Evolutionary conservation across 2,113 vertebrate genomes (phyloP).

Genomic region (Oncorhynchus mykiss): DNA sequence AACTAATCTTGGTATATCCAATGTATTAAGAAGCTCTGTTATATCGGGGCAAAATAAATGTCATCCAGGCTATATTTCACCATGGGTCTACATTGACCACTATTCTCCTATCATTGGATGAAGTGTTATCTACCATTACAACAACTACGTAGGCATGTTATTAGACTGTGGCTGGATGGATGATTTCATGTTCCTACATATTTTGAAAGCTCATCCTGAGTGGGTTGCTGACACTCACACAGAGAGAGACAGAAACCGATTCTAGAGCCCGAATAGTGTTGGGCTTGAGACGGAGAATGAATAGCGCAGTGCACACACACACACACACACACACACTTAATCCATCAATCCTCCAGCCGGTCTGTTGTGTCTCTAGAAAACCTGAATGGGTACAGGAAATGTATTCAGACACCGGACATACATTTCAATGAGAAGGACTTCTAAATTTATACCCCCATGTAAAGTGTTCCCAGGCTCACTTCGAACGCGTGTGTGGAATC

Average conservation of each 20-base stretch:
- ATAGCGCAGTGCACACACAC: background rate
- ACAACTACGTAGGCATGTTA: background rate
- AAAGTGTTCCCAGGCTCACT: background rate
- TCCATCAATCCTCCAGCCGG: background rate
- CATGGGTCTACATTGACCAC: background rate
- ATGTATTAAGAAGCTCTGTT: background rate
- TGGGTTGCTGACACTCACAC: background rate
- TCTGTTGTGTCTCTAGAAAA: background rate
- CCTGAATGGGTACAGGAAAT: slow-evolving; percentile 9
- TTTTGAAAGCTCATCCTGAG: background rate
- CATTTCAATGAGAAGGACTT: background rate
- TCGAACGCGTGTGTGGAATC: background rate
- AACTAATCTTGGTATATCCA: background rate
- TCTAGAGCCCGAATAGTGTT: background rate
- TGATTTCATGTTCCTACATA: background rate
- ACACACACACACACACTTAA: background rate
- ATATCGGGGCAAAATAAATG: background rate
- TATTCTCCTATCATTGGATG: background rate
- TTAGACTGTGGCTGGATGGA: background rate
- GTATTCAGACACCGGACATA: background rate
- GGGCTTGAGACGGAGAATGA: background rate
- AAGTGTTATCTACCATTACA: background rate
- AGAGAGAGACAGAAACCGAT: background rate
- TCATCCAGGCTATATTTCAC: background rate
- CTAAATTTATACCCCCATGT: background rate